Conservation (phyloP, 2,797 vertebrate genomes). For the Bucorvus abyssinicus region DNA sequence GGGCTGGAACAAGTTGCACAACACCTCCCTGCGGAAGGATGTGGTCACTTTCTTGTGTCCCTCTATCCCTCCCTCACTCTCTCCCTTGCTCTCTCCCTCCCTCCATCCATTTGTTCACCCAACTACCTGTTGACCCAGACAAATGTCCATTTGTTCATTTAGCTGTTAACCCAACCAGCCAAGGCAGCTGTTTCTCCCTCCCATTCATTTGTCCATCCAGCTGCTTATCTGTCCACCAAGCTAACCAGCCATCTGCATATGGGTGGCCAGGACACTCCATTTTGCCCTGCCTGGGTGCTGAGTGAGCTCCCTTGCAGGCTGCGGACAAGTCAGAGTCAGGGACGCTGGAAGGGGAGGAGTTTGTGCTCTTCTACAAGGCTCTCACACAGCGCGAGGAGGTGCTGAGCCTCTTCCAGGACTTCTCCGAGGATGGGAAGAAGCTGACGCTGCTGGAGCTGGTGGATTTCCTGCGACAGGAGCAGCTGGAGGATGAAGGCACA, state of each 20-base stretch:
- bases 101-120: neutral
- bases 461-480: constrained; percentile 85
- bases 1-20: neutral
- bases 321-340: constrained; percentile 85
- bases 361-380: constrained; percentile 93
- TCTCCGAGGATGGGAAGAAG: constrained; percentile 87
- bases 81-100: no score
- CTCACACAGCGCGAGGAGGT: constrained; percentile 90
- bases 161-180: neutral
- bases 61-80: neutral
- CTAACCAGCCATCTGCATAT: neutral
- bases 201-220: neutral
- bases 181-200: neutral
- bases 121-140: neutral
- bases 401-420: constrained; percentile 87
- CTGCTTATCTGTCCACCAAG: neutral
- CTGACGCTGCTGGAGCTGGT: constrained; percentile 87
- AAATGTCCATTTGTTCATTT: neutral
- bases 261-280: fast-evolving
- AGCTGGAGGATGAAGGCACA: constrained; percentile 79
- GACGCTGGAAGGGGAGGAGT: constrained; percentile 88
- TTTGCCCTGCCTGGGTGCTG: neutral
- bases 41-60: neutral
- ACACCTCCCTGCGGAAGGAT: neutral
- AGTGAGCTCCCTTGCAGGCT: constrained; percentile 76